Percentiles rank a stretch among this genome's conserved stretches.
Conservation (phyloP, 2,113 vertebrate species). For the Megatriorchis doriae region DNA sequence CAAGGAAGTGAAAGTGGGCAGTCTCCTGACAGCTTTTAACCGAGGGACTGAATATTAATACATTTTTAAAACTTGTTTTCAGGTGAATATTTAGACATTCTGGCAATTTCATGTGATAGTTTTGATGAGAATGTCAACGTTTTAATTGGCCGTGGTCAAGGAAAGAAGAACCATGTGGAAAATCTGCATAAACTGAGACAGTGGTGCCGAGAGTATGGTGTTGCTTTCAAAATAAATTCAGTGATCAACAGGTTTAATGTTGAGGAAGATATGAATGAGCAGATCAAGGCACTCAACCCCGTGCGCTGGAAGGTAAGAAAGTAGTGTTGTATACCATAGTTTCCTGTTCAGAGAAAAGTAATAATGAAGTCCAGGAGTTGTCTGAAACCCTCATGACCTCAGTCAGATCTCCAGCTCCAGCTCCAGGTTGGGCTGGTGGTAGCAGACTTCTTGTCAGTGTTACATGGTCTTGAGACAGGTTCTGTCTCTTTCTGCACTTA, state of each 20-base stretch:
- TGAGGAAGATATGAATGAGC: constrained; percentile 85
- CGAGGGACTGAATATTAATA: neutral
- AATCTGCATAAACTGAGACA: constrained; percentile 79
- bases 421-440: neutral
- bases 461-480: neutral
- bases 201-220: constrained; percentile 86
- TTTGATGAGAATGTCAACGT: constrained; percentile 87
- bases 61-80: neutral
- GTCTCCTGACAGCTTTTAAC: neutral
- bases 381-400: neutral
- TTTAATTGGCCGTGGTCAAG: constrained; percentile 87
- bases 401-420: neutral
- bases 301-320: constrained; percentile 90
- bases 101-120: constrained; percentile 94
- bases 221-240: constrained; percentile 95
- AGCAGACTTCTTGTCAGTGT: neutral
- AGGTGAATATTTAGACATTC: constrained; percentile 89
- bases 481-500: neutral
- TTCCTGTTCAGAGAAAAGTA: neutral
- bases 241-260: constrained; percentile 92
- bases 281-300: constrained; percentile 80
- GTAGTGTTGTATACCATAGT: neutral
- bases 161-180: constrained; percentile 86
- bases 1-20: neutral
- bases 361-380: neutral